Percentiles rank a stretch among this genome's conserved stretches.
phyloP scores from a whole-genome alignment of 2,888 invertebrate species.

The Nysson spinosus region DNA sequence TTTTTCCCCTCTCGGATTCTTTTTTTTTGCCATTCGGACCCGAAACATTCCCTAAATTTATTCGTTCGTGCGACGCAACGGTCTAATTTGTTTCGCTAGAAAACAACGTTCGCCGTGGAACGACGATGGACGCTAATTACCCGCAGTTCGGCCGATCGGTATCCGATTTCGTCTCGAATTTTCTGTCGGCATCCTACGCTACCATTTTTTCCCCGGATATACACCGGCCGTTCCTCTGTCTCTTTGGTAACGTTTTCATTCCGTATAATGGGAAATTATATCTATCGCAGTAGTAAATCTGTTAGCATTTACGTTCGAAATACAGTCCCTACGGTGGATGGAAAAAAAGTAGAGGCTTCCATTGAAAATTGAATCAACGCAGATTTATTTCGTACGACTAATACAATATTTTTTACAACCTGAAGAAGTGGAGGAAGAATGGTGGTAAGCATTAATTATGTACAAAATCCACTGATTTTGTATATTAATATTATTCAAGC shows the following conservation, averaged over 20 bases:
- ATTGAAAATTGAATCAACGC: no score
- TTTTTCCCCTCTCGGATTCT: constrained; percentile 58
- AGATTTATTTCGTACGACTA: no score
- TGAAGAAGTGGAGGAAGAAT: no score
- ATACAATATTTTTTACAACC: no score
- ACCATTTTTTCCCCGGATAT: not conserved
- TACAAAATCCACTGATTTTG: no score
- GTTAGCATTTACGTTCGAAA: no score
- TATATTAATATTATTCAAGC: no score
- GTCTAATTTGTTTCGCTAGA: constrained; percentile 61
- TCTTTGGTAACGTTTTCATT: not conserved
- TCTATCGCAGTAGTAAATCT: no score
- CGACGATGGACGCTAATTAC: constrained; percentile 59
- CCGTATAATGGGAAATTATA: no score
- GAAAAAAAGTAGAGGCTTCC: no score
- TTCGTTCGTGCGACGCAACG: constrained; percentile 60
- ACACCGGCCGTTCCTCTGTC: not conserved
- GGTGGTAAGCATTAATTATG: no score
- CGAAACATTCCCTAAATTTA: constrained; percentile 66
- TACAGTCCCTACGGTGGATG: no score
- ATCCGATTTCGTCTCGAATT: constrained; percentile 53
- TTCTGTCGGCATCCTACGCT: constrained; percentile 1
- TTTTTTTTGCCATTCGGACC: constrained; percentile 33
- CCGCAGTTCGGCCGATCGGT: constrained; percentile 48
- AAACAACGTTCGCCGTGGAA: constrained; percentile 45